phyloP scores from a whole-genome alignment of 2,797 vertebrate species.

The Anniella stebbinsi region DNA sequence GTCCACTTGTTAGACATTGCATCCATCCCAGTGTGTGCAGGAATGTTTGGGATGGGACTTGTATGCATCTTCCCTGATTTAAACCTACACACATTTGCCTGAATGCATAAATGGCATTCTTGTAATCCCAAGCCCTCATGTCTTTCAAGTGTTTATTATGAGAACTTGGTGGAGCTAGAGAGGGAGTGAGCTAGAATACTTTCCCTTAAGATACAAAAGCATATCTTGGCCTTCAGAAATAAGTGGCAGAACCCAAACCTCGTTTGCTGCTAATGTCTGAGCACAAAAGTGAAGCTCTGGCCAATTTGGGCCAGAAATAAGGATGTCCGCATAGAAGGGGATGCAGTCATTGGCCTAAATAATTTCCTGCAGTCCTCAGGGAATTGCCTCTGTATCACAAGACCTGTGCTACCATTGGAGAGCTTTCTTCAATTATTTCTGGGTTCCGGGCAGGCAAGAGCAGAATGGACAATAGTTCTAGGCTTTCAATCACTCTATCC shows the following conservation, averaged over 20 bases:
- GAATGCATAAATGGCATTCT: background rate
- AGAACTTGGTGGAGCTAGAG: background rate
- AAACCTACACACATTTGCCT: background rate
- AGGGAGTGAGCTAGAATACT: too few relatives aligned
- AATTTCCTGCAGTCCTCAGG: background rate
- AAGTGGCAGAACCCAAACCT: background rate
- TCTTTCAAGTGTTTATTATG: background rate
- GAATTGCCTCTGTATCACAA: background rate
- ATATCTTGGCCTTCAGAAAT: background rate
- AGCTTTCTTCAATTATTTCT: background rate
- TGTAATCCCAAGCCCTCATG: background rate
- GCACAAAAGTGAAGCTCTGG: background rate
- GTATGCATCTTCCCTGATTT: background rate
- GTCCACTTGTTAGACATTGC: too few relatives aligned
- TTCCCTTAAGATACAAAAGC: too few relatives aligned
- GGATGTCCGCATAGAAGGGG: background rate
- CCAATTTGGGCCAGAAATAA: background rate
- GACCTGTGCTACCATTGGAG: background rate
- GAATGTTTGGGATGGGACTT: background rate
- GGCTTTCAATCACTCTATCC: background rate
- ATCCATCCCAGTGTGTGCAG: background rate
- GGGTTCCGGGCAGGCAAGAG: background rate
- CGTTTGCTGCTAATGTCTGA: background rate
- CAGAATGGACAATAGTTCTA: background rate
- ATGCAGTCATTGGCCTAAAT: background rate